These are phyloP conservation scores for Misgurnus mizolepis DNA, from an alignment of 2,113 vertebrate genomes.

Conservation along the genomic window DNA sequence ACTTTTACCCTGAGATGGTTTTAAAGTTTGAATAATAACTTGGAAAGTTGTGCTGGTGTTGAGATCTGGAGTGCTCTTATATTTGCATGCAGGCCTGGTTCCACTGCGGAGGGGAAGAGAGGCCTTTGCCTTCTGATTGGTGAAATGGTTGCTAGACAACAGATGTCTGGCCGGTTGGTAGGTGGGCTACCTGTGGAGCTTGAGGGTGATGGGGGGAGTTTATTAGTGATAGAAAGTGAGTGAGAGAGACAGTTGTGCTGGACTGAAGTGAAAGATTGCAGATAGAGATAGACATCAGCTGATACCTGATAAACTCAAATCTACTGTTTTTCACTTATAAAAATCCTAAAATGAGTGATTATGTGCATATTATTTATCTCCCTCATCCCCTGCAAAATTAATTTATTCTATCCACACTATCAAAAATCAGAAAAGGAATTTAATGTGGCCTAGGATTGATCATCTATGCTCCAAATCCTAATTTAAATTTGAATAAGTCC, in stretches of 20 bases:
- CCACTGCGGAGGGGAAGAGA: conserved; percentile 75
- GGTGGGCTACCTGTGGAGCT: conserved; percentile 76
- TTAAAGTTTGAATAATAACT: conserved; percentile 1
- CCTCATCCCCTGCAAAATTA: not conserved
- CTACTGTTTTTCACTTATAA: not conserved
- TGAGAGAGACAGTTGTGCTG: conserved; percentile 1
- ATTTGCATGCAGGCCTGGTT: conserved; percentile 79
- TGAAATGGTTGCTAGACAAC: conserved; percentile 80
- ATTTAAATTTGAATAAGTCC: conserved; percentile 25
- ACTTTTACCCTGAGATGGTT: not conserved
- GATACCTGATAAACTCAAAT: not conserved
- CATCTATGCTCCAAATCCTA: not conserved
- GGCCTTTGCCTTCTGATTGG: conserved; percentile 70
- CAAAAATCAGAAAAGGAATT: conserved; percentile 1
- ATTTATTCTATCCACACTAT: conserved; percentile 8
- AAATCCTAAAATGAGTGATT: not conserved
- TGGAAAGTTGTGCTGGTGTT: conserved; percentile 6
- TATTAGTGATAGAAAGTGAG: conserved; percentile 22
- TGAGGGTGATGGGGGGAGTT: conserved; percentile 35
- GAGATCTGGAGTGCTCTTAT: conserved; percentile 47
- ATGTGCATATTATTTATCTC: conserved; percentile 1
- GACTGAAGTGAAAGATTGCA: not conserved
- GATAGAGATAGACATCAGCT: not conserved
- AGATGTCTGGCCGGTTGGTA: conserved; percentile 75
- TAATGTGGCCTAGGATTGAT: conserved; percentile 5